A percentile compares a stretch with the other conserved stretches of the same genome.
phyloP scores from a whole-genome alignment of 2,113 vertebrate genomes.

The Ivindomyrus marchei region DNA sequence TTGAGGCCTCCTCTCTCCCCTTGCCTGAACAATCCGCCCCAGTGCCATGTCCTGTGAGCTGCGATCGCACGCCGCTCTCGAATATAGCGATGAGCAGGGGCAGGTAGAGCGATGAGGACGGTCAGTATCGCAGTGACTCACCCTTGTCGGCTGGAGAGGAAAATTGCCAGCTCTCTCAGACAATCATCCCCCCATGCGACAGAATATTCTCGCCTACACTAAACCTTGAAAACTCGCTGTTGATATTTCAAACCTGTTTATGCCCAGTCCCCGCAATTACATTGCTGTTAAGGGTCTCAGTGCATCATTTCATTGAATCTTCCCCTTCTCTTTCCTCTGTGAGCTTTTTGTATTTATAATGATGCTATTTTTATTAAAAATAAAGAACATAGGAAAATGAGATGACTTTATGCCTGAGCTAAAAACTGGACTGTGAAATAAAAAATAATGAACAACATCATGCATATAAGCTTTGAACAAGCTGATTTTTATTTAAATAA shows the following conservation, averaged over 20 bases:
- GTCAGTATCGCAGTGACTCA: conserved; percentile 54
- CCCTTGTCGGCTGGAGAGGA: conserved; percentile 29
- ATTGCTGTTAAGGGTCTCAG: neutral
- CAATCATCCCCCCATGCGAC: conserved; percentile 60
- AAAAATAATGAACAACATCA: neutral
- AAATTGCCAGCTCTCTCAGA: conserved; percentile 45
- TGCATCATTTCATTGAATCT: neutral
- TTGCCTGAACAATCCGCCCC: neutral
- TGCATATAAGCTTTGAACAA: neutral
- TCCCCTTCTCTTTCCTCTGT: neutral
- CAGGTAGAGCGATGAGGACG: conserved; percentile 50
- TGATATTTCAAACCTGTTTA: conserved; percentile 29
- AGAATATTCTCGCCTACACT: conserved; percentile 73
- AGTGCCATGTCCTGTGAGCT: neutral
- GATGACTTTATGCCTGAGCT: neutral
- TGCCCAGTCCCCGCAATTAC: neutral
- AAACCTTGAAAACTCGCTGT: conserved; percentile 53
- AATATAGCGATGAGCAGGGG: conserved; percentile 58
- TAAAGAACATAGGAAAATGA: neutral
- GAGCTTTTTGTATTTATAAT: neutral
- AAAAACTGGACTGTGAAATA: neutral
- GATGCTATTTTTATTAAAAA: neutral
- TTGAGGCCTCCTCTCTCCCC: neutral
- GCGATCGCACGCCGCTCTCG: conserved; percentile 5
- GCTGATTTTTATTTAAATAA: neutral